A percentile compares a stretch with the other conserved stretches of the same genome.
Evolutionary conservation across 2,888 invertebrate species (phyloP).

Genomic region (Brenthis hecate): DNA sequence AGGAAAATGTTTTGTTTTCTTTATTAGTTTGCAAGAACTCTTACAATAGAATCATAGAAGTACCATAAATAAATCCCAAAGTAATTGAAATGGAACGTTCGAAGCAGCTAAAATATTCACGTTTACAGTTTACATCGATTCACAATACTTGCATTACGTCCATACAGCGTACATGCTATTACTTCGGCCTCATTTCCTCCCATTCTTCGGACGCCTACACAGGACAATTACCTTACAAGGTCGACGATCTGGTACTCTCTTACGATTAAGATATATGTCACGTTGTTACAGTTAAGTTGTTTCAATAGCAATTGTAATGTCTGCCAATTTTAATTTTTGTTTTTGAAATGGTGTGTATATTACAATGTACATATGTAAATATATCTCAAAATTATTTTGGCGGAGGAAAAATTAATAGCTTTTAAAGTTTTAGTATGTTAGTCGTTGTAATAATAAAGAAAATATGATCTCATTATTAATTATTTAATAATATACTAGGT

Average conservation of each 20-base stretch:
- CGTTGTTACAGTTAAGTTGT: background rate
- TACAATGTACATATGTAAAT: no score
- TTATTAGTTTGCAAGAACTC: no score
- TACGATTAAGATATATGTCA: slow-evolving; percentile 20
- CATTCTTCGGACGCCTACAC: slow-evolving; percentile 46
- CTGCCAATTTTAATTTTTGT: background rate
- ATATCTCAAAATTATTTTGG: no score
- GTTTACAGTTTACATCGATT: slow-evolving; percentile 20
- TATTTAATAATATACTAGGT: no score
- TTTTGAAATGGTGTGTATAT: no score
- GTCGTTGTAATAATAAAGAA: no score
- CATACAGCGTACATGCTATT: slow-evolving; percentile 28
- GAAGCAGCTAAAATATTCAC: slow-evolving; percentile 8
- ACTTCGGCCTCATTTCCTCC: slow-evolving; percentile 44
- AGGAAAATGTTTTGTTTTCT: no score
- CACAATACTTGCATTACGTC: slow-evolving; percentile 18
- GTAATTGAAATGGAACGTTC: slow-evolving; percentile 1
- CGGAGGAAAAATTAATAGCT: no score
- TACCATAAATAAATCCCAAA: background rate
- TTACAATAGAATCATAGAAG: no score
- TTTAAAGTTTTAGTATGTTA: no score
- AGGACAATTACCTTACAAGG: slow-evolving; percentile 52
- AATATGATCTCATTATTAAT: no score
- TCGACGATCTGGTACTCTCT: slow-evolving; percentile 43
- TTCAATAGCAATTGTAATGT: background rate